Percentiles rank a stretch among this genome's conserved stretches.
Conservation (phyloP, 2,888 invertebrate genomes). For the Oxyteleia sp. region DNA sequence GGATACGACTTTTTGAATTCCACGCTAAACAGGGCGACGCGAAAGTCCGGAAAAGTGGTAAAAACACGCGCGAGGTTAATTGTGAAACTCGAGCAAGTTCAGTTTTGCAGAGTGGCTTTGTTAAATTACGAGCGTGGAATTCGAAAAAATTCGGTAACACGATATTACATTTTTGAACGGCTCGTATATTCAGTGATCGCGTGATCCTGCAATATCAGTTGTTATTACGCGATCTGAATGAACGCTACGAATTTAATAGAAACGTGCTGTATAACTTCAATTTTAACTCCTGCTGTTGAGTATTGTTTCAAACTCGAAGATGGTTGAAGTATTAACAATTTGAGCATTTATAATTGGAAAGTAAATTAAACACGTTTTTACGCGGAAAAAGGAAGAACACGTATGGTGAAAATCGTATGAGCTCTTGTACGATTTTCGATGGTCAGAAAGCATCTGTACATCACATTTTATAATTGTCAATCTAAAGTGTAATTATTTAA, state of each 20-base stretch:
- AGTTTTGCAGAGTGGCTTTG: no score
- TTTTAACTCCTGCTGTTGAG: constrained; percentile 18
- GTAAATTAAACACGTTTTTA: background rate
- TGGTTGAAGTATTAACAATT: constrained; percentile 23
- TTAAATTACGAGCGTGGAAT: no score
- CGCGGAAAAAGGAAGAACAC: background rate
- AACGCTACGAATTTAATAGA: constrained; percentile 34
- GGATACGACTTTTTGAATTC: background rate
- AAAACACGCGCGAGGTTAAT: constrained; percentile 27
- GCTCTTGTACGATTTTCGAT: no score
- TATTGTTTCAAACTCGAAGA: constrained; percentile 31
- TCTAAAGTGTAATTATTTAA: no score
- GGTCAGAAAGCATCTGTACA: no score
- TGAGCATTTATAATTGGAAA: constrained; percentile 10
- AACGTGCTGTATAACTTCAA: constrained; percentile 21
- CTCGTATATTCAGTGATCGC: constrained; percentile 31
- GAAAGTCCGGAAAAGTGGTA: no score
- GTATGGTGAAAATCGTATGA: no score
- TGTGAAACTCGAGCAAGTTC: constrained; percentile 36
- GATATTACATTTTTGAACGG: constrained; percentile 46
- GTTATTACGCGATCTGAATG: constrained; percentile 22
- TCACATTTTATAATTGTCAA: no score
- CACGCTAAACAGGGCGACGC: no score
- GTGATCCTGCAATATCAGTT: constrained; percentile 43
- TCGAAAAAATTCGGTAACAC: no score